Base-by-base conservation (phyloP, 2,113 vertebrate species). In the Pelvicachromis taeniatus region DNA sequence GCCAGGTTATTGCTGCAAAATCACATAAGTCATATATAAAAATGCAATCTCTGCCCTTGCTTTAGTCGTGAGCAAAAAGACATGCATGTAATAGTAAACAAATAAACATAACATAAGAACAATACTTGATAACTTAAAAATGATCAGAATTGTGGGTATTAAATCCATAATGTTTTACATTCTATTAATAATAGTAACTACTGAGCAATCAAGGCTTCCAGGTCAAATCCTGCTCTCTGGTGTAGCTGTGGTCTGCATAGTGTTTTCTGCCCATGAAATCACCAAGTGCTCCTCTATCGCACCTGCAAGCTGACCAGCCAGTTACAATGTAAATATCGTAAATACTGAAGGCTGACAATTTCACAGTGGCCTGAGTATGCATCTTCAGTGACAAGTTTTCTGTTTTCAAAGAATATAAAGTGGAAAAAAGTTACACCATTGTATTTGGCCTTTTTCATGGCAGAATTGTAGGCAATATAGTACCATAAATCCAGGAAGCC, bases 1-100 rank as follows among this genome's bases (percentile, higher is more conserved):
- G 83, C 54, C 80, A 80, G 31, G 77, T 85, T 87, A 75, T 9
- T 78, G 31, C 45, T 59, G n/a, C 80, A 89, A 55, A 89, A 83
- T 56, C 45, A 59, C 77, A 84, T 78, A 53, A 58, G 86, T 84
- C 55, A 78, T 7, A 73, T n/a, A 54, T 42, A 84, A 81, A 86
- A 81, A 73, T 59, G 85, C 16, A 53, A 58, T 26, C 16, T 80
- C 35, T 89, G 73, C 8, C 26, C 61, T 86, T 84, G 73, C n/a
- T 14, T 75, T 54, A 55, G 80, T 53, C 42, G 31, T 31, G 31
- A 54, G n/a, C 38, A 80, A 63, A 73, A 77, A 56, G 2, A 3
- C 31, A 89, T 61, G 9, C 45, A 79, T 59, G 42, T 7, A 52
- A 53, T 10, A 7, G 33, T 55, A 52, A 59, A 77, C 14, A 81